These are phyloP conservation scores for Barnardius zonarius DNA, from an alignment of 2,113 vertebrate genomes.

Conservation along the genomic window DNA sequence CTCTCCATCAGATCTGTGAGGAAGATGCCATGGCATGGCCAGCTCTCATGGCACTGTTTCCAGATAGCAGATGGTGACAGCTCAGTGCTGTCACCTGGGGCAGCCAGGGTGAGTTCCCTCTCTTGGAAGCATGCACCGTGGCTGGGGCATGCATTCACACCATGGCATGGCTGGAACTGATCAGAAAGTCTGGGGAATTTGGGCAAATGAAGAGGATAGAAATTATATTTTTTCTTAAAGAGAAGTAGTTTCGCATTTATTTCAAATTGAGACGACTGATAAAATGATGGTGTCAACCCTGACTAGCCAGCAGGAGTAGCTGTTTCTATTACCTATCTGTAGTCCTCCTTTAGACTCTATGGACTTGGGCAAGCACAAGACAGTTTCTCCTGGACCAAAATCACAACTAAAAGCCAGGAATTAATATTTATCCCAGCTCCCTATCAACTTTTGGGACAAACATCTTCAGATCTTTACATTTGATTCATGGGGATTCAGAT, in stretches of 20 bases:
- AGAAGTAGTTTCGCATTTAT: neutral
- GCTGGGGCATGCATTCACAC: neutral
- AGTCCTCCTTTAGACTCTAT: neutral
- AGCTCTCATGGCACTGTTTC: constrained; percentile 51
- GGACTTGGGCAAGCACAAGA: neutral
- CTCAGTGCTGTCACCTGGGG: neutral
- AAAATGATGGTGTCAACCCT: neutral
- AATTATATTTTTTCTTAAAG: neutral
- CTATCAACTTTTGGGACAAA: neutral
- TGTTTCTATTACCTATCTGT: neutral
- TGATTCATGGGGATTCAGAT: neutral
- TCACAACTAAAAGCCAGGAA: neutral
- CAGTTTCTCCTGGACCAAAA: neutral
- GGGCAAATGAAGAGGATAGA: neutral
- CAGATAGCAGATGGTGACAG: constrained; percentile 53
- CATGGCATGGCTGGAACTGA: neutral
- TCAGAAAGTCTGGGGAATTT: neutral
- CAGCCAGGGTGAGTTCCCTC: constrained; percentile 4
- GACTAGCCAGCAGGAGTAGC: neutral
- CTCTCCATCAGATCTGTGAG: constrained; percentile 19
- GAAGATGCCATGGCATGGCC: constrained; percentile 16
- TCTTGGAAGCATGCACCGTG: neutral
- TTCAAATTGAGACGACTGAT: neutral
- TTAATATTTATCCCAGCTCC: neutral
- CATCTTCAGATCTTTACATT: neutral